phyloP scores from a whole-genome alignment of 2,888 invertebrate species.

The Parasteatoda lunata region DNA sequence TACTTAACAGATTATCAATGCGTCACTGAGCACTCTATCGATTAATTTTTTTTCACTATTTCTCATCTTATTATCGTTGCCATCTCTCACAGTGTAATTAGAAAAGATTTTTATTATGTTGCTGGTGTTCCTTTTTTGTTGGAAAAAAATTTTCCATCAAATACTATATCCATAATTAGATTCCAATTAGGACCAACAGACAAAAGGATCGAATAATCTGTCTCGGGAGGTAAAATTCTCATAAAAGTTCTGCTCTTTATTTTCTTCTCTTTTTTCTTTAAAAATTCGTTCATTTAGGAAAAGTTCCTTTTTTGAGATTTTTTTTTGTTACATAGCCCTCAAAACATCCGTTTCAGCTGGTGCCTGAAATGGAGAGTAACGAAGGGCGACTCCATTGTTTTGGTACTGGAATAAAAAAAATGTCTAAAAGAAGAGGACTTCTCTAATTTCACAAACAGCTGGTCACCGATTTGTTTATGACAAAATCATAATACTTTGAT shows the following conservation, averaged over 20 bases:
- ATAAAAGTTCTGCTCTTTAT: constrained; percentile 10
- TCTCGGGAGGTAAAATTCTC: constrained; percentile 28
- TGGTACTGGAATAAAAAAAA: constrained; percentile 8
- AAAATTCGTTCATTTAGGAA: constrained; percentile 13
- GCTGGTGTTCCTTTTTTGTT: constrained; percentile 15
- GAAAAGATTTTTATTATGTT: constrained; percentile 46
- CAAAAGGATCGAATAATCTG: constrained; percentile 54
- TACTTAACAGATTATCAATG: constrained; percentile 60
- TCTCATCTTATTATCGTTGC: constrained; percentile 33
- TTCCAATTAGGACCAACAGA: constrained; percentile 39
- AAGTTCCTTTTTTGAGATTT: background rate
- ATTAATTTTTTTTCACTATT: constrained; percentile 29
- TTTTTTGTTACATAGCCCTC: constrained; percentile 16
- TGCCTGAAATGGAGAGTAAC: constrained; percentile 13
- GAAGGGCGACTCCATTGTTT: constrained; percentile 29
- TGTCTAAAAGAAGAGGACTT: background rate
- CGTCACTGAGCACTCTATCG: constrained; percentile 34
- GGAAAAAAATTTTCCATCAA: constrained; percentile 42
- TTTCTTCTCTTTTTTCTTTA: background rate
- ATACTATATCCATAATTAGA: constrained; percentile 46
- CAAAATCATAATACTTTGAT: constrained; percentile 3
- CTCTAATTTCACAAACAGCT: constrained; percentile 32
- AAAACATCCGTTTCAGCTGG: constrained; percentile 44
- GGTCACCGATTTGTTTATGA: constrained; percentile 27
- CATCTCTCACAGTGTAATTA: constrained; percentile 35